These are phyloP conservation scores for Sarcophaga bullata DNA, from an alignment of 1,140 invertebrate genomes.

Conservation along the genomic window DNA sequence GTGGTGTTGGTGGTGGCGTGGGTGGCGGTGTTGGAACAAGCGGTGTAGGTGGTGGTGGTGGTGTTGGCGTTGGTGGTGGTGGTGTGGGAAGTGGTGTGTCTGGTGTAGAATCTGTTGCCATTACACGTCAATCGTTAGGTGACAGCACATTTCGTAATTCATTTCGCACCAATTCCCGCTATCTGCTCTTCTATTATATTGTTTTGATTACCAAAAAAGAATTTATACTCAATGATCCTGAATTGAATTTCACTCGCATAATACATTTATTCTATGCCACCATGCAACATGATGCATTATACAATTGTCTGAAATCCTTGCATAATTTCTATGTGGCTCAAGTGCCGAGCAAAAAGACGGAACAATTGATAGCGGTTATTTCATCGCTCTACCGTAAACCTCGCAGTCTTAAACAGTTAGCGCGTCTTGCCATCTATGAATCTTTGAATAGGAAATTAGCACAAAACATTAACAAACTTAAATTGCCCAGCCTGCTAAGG, in stretches of 20 bases:
- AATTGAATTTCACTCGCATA: constrained; percentile 72
- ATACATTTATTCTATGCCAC: constrained; percentile 75
- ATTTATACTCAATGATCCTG: constrained; percentile 73
- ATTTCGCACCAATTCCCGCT: constrained; percentile 72
- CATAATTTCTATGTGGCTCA: constrained; percentile 75
- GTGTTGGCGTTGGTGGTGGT: constrained; percentile 25
- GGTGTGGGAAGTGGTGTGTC: neutral
- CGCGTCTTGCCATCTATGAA: constrained; percentile 74
- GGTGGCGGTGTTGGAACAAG: constrained; percentile 10
- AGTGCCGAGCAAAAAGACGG: constrained; percentile 72
- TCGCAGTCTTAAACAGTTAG: constrained; percentile 74
- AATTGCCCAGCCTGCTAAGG: constrained; percentile 73
- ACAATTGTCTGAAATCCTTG: constrained; percentile 72
- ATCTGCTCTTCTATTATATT: constrained; percentile 77
- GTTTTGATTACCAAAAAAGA: constrained; percentile 76
- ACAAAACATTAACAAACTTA: constrained; percentile 73
- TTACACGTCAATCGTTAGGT: constrained; percentile 46
- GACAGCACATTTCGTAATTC: constrained; percentile 68
- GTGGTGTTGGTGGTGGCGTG: constrained; percentile 1
- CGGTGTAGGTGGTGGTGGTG: constrained; percentile 19
- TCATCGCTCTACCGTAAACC: constrained; percentile 73
- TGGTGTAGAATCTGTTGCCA: neutral
- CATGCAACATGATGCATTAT: constrained; percentile 75
- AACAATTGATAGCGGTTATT: constrained; percentile 71
- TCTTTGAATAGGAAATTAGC: constrained; percentile 72